Base-by-base conservation (phyloP, 2,888 invertebrate genomes). In the Eretmocerus hayati region DNA sequence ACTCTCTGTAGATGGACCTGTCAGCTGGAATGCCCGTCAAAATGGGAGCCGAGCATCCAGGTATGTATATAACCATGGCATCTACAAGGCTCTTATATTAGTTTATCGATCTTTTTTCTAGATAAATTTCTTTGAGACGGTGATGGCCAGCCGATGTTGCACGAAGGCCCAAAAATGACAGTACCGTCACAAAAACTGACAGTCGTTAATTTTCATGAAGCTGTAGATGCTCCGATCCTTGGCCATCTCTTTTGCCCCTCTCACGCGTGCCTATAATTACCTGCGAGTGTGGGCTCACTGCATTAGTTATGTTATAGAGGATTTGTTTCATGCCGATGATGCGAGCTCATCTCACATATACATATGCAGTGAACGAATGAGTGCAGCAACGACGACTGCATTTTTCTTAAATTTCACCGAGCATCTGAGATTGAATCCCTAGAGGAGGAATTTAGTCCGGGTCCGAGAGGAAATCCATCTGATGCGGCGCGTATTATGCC, bases 111-210 rank as follows among this genome's bases (percentile, higher is more conserved):
- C 48, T 35, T 30, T 35, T 40, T 42, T 23, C 23, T 8, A 35
- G 46, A 48, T 48, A 39, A 42, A 19, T 5, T 16, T n/a, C 15
- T 16, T 9, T 26, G 26, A 26, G 26, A 26, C 26, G 26, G 26
- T 26, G n/a, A 26, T 26, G 11, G 8, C 26, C 8, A 6, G 26
- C 11, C 26, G 26, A 8, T 26, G 26, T 26, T 8, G 23, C n/a
- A n/a, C n/a, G n/a, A n/a, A n/a, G n/a, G n/a, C n/a, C n/a, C n/a
- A 43, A 39, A 56, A 37, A 55, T 50, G 50, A 56, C 56, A 57
- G 45, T 30, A 33, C 51, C 36, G 46, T 46, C 46, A 38, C 23
- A 43, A 50, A 48, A 53, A 40, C 39, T 49, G 53, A 33, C 38
- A 40, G 43, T 53, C 46, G 54, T 57, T 51, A 45, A 54, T 51